Base-by-base conservation (phyloP, 1,140 invertebrate genomes). In the Argopecten irradians region DNA sequence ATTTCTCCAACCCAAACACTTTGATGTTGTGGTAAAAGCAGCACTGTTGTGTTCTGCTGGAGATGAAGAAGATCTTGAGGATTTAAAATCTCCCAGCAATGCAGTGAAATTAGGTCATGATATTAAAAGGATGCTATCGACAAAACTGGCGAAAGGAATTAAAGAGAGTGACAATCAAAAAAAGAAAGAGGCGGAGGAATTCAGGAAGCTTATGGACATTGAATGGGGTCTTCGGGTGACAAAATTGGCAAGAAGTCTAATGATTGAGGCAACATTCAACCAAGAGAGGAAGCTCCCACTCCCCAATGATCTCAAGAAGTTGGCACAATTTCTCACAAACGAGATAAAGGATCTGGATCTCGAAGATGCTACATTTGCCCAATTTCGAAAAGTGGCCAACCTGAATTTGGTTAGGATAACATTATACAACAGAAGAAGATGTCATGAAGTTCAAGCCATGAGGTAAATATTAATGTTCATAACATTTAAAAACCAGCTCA, bases 41-140 rank as follows among this genome's bases (percentile, higher is more conserved):
- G 87, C 91, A 82, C 55, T 91, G 22, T 28, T 41, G 19, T 90
- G 85, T 43, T 85, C 36, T 19, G 82, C 86, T 19, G 88, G 41
- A 87, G 28, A 83, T 28, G 55, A 71, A 19, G 86, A 88, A 84
- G 91, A 90, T 87, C 87, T 87, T 39, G 91, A 92, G 19, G 89
- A 92, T 14, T 71, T 92, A n/a, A 85, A 86, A 46, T 83, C 86
- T 14, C 91, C 91, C n/a, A 89, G 86, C 41, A 92, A 90, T 84
- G 86, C 46, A 39, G 43, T 92, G 1, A 90, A 92, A 33, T 33
- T 92, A 28, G 87, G 89, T 28, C 90, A 89, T 86, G 91, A 92
- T 84, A 83, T 92, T 0, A 83, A 43, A 83, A 36, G 88, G 43
- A 33, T 91, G 82, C 82, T 87, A n/a, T 83, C 55, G 16, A 83